Percentiles rank a stretch among this genome's conserved stretches.
These are phyloP conservation scores for Acleris sparsana DNA, from an alignment of 2,888 invertebrate species.

Conservation along the genomic window DNA sequence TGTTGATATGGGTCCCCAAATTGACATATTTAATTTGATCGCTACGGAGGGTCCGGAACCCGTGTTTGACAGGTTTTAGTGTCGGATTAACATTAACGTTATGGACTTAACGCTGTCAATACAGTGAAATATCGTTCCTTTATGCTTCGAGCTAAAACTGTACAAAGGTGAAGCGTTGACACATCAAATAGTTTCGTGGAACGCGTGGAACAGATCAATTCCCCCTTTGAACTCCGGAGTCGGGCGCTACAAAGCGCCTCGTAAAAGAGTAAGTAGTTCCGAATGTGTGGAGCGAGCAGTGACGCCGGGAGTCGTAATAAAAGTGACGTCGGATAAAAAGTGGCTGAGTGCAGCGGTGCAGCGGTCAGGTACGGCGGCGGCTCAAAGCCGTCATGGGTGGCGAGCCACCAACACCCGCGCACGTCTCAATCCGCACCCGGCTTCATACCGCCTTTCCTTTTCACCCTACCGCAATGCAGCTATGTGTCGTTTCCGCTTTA, in stretches of 20 bases:
- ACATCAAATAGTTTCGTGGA: slow-evolving; percentile 70
- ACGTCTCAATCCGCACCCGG: slow-evolving; percentile 83
- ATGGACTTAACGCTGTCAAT: slow-evolving; percentile 73
- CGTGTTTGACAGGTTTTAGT: slow-evolving; percentile 82
- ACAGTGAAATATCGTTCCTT: slow-evolving; percentile 54
- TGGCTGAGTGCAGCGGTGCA: slow-evolving; percentile 46
- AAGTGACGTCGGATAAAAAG: slow-evolving; percentile 80
- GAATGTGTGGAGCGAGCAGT: slow-evolving; percentile 72
- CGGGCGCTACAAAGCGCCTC: slow-evolving; percentile 60
- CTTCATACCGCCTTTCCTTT: slow-evolving; percentile 81
- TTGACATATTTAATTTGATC: slow-evolving; percentile 84
- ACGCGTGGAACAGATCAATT: slow-evolving; percentile 70
- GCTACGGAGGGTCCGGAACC: slow-evolving; percentile 74
- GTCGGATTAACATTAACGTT: slow-evolving; percentile 80
- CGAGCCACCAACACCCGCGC: slow-evolving; percentile 81
- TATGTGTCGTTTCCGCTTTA: slow-evolving; percentile 83
- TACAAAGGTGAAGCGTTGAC: slow-evolving; percentile 52
- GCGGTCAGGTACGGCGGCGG: slow-evolving; percentile 63
- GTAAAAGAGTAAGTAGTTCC: slow-evolving; percentile 77
- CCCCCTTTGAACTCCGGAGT: slow-evolving; percentile 65
- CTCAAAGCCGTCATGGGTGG: slow-evolving; percentile 83
- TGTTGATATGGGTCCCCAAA: slow-evolving; percentile 83
- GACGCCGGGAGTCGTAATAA: slow-evolving; percentile 75
- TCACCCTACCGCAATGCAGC: slow-evolving; percentile 82
- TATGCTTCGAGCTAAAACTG: slow-evolving; percentile 18